Evolutionary conservation across 2,113 vertebrate genomes (phyloP).

Genomic region (Sinocyclocheilus rhinocerous): DNA sequence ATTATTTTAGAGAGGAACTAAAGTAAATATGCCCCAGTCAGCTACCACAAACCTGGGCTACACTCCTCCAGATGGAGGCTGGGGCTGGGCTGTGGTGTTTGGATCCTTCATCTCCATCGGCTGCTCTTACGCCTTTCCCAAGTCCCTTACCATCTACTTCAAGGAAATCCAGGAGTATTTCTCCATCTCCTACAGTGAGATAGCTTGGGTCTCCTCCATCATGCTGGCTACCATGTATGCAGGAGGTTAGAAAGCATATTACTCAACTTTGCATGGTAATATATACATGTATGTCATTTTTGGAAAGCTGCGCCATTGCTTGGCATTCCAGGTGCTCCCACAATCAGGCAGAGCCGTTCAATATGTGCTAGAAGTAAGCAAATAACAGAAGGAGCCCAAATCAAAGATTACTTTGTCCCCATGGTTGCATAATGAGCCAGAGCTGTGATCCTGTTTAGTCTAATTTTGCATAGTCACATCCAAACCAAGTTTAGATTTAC

Average conservation of each 20-base stretch:
- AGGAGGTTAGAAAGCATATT: constrained; percentile 70
- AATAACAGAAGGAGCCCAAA: constrained; percentile 11
- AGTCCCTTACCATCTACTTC: constrained; percentile 83
- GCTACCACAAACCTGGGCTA: constrained; percentile 62
- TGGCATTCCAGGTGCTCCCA: not conserved
- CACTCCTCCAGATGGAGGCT: constrained; percentile 79
- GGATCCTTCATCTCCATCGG: constrained; percentile 80
- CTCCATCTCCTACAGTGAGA: constrained; percentile 80
- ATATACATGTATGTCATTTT: not conserved
- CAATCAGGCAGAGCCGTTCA: not conserved
- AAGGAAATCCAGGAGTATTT: constrained; percentile 89
- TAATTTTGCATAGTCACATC: not conserved
- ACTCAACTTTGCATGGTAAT: not conserved
- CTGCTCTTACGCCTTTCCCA: constrained; percentile 84
- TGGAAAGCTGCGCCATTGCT: not conserved
- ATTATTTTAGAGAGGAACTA: constrained; percentile 41
- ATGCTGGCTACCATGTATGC: constrained; percentile 82
- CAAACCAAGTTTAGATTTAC: not conserved
- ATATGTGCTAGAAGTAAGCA: not conserved
- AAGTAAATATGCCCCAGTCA: constrained; percentile 69
- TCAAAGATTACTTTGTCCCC: constrained; percentile 10
- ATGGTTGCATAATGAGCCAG: not conserved
- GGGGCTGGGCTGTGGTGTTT: constrained; percentile 79
- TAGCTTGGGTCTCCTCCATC: constrained; percentile 82
- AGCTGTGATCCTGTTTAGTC: not conserved